These are phyloP conservation scores for Lucinisca nassula DNA, from an alignment of 2,888 invertebrate species.

Conservation along the genomic window DNA sequence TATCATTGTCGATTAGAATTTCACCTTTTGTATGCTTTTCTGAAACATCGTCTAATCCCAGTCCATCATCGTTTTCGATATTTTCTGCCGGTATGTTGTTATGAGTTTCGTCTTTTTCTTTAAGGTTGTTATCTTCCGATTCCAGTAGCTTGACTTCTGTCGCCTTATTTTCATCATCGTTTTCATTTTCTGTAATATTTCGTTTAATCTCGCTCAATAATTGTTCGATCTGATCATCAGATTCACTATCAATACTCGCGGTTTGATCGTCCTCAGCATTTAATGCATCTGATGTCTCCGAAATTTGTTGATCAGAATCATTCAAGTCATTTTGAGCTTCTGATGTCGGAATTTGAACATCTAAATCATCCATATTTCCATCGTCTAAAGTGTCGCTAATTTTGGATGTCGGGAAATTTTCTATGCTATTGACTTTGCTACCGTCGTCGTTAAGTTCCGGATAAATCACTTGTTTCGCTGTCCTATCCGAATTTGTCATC, in stretches of 20 bases:
- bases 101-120: background rate
- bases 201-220: background rate
- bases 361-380: too few relatives aligned
- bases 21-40: background rate
- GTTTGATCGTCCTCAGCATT: background rate
- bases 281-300: background rate
- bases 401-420: too few relatives aligned
- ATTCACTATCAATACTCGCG: background rate
- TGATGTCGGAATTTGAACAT: too few relatives aligned
- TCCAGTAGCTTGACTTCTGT: background rate
- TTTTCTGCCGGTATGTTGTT: background rate
- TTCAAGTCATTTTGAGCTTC: too few relatives aligned
- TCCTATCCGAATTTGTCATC: background rate
- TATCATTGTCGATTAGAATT: background rate
- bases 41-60: background rate
- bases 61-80: too few relatives aligned
- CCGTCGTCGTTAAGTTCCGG: too few relatives aligned
- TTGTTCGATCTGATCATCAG: background rate
- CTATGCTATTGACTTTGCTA: too few relatives aligned
- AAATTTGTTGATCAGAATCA: too few relatives aligned
- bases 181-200: slow-evolving; percentile 1
- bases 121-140: background rate
- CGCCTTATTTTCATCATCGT: background rate
- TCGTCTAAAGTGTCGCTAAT: too few relatives aligned
- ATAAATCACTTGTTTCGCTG: too few relatives aligned